These are phyloP conservation scores for Aporrectodea caliginosa DNA, from an alignment of 1,140 invertebrate species.

Conservation along the genomic window DNA sequence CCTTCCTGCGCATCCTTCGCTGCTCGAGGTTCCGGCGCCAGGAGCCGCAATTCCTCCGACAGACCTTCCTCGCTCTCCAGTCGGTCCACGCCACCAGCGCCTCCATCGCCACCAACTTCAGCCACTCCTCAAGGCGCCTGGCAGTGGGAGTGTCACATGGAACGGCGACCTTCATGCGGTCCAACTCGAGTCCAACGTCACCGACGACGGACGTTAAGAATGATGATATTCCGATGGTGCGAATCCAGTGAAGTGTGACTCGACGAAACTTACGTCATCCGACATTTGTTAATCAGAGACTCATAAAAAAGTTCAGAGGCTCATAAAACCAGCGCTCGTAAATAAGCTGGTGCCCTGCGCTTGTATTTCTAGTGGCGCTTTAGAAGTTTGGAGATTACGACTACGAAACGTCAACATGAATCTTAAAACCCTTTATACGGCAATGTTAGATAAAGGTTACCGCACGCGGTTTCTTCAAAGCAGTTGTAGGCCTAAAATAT, in stretches of 20 bases:
- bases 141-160: background rate
- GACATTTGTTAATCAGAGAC: no score
- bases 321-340: background rate
- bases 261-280: background rate
- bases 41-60: background rate
- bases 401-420: no score
- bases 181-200: background rate
- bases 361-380: no score
- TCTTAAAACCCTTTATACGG: no score
- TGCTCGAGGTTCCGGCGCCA: background rate
- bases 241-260: background rate
- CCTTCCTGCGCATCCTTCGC: slow-evolving; percentile 38
- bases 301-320: no score
- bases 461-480: no score
- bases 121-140: background rate
- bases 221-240: background rate
- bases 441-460: no score
- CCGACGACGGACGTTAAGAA: background rate
- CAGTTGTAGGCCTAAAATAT: no score
- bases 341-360: no score
- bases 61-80: background rate
- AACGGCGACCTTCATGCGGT: no score
- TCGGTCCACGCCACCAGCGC: background rate
- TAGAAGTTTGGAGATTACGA: no score
- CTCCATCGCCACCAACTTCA: background rate